These are phyloP conservation scores for Nephotettix cincticeps DNA, from an alignment of 1,140 invertebrate species.

Conservation along the genomic window DNA sequence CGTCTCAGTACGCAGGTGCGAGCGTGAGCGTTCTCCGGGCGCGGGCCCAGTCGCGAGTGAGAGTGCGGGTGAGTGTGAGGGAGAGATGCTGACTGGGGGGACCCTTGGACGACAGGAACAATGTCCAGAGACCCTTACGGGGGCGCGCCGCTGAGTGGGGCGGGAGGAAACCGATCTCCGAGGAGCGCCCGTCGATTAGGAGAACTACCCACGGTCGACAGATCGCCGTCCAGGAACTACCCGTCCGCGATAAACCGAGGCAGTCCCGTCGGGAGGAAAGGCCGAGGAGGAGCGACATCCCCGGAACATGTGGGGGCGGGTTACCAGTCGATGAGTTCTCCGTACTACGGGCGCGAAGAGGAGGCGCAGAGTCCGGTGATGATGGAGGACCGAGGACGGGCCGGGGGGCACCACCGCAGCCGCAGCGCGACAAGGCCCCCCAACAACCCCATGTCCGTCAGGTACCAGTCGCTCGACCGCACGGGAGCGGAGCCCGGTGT, in stretches of 20 bases:
- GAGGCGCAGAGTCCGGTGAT: slow-evolving; percentile 65
- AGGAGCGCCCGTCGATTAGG: slow-evolving; percentile 60
- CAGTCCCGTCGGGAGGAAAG: slow-evolving; percentile 59
- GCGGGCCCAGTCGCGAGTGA: slow-evolving; percentile 10
- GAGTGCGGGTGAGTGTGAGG: slow-evolving; percentile 22
- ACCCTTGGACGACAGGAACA: background rate
- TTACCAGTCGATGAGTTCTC: slow-evolving; percentile 49
- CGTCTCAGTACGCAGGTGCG: slow-evolving; percentile 25
- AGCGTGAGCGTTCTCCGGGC: background rate
- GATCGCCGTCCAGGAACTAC: slow-evolving; percentile 73
- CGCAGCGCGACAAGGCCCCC: slow-evolving; percentile 59
- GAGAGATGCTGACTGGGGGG: slow-evolving; percentile 25
- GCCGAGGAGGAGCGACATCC: slow-evolving; percentile 59
- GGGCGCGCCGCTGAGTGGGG: slow-evolving; percentile 50
- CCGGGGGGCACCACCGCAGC: slow-evolving; percentile 56
- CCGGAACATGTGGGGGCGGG: slow-evolving; percentile 51
- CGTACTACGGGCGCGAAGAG: slow-evolving; percentile 71
- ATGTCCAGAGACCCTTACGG: slow-evolving; percentile 75
- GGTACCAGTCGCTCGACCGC: slow-evolving; percentile 77
- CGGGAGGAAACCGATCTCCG: slow-evolving; percentile 59
- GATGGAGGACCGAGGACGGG: slow-evolving; percentile 56
- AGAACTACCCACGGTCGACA: slow-evolving; percentile 79
- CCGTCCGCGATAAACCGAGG: slow-evolving; percentile 56
- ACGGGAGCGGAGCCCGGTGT: slow-evolving; percentile 55
- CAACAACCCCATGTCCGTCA: slow-evolving; percentile 55